Base-by-base conservation (phyloP, 92 coral and sea anemone genomes). In the Epizoanthus scotinus region DNA sequence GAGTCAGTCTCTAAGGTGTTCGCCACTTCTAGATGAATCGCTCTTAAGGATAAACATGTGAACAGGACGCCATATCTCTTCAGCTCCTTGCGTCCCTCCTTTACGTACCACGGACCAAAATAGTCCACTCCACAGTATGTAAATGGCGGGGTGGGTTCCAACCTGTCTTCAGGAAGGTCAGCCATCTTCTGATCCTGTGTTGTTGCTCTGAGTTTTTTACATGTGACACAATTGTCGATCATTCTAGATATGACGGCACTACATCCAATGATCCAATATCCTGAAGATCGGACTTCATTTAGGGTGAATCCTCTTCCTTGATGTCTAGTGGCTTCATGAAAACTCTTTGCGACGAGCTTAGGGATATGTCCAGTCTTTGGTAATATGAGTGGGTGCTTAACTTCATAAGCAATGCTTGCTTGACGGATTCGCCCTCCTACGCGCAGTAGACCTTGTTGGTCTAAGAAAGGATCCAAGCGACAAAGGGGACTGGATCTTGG, bases 11-110 rank as follows among this genome's bases (percentile, higher is more conserved):
- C 74, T 44, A 71, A 71, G 26, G 77, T 61, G 50, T 26, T 71
- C 22, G 77, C 77, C 50, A 71, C 62, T 71, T 71, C 77, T 49
- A 50, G 36, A 18, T 71, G 77, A 24, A 71, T 61, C 50, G 77
- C 44, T 71, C 77, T 71, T n/a, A 27, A n/a, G 3, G 65, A 27
- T 28, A 60, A n/a, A 19, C 31, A 60, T 60, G 65, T 60, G 8
- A 60, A 60, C 3, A 58, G 63, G 29, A 58, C 63, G n/a, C 63
- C 63, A 20, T 58, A 58, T 7, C 65, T 60, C 31, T 60, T 60
- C 26, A 60, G 65, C 31, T 60, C 65, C 20, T 10, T 27, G 15
- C 65, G 65, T n/a, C 65, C 65, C 20, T 60, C 65, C 65, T 22
- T 60, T 5, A 42, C 10, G 49, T 42, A 5, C 49, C 49, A 42